Percentiles rank a stretch among this genome's conserved stretches.
Evolutionary conservation across 2,888 invertebrate species (phyloP).

Genomic region (Cerastis leucographa): DNA sequence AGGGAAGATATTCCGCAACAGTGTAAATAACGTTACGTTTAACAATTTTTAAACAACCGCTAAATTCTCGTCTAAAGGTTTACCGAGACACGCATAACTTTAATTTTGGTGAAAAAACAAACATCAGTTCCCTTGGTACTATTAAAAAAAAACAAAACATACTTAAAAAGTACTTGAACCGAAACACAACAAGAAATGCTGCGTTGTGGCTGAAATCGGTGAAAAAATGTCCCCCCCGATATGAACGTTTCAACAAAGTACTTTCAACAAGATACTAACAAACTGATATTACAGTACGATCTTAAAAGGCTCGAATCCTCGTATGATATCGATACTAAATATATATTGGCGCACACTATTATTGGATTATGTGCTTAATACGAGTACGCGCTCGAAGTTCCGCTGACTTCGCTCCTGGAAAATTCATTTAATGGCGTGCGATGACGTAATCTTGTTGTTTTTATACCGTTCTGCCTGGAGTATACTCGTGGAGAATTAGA

Average conservation of each 20-base stretch:
- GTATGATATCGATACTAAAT: conserved; percentile 27
- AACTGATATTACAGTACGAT: conserved; percentile 7
- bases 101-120: neutral
- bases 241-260: neutral
- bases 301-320: neutral
- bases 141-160: neutral
- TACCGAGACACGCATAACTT: neutral
- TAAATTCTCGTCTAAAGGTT: neutral
- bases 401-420: conserved; percentile 49
- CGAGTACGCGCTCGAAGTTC: conserved; percentile 60
- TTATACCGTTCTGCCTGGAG: conserved; percentile 13
- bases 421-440: conserved; percentile 42
- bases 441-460: conserved; percentile 28
- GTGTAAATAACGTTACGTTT: neutral
- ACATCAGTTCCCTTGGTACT: neutral
- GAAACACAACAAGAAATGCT: neutral
- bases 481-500: conserved; percentile 8
- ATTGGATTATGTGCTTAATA: conserved; percentile 67
- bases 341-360: conserved; percentile 42
- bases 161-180: neutral
- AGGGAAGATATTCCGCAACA: no score
- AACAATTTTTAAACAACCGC: neutral
- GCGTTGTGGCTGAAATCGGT: neutral
- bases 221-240: neutral
- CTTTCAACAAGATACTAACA: neutral